Conservation (phyloP, 1,140 invertebrate species). For the Macrobrachium nipponense region DNA sequence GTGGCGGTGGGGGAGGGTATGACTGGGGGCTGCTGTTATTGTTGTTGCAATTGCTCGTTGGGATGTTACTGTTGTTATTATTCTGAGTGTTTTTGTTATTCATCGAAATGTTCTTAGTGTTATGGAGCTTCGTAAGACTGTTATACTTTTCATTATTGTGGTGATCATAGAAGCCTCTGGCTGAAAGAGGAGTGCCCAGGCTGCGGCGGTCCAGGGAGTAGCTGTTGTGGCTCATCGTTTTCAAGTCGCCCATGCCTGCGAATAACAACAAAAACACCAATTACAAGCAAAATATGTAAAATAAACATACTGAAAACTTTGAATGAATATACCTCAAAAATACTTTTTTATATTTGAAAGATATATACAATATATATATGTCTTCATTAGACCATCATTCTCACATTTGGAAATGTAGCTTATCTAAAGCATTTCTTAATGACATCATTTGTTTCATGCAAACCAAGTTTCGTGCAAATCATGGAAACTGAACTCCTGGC, state of each 20-base stretch:
- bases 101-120: conserved; percentile 52
- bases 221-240: conserved; percentile 60
- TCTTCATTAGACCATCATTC: too few relatives aligned
- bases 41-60: conserved; percentile 19
- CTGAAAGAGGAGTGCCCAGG: conserved; percentile 43
- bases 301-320: neutral
- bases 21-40: conserved; percentile 35
- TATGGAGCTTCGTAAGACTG: conserved; percentile 57
- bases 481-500: too few relatives aligned
- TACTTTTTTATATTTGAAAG: too few relatives aligned
- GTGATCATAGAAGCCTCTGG: conserved; percentile 45
- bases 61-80: conserved; percentile 28
- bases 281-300: too few relatives aligned
- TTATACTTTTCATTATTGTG: conserved; percentile 51
- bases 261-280: neutral
- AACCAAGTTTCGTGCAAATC: too few relatives aligned
- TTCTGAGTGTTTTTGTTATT: conserved; percentile 50
- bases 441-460: too few relatives aligned
- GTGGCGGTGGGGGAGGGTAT: conserved; percentile 66
- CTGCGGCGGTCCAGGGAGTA: conserved; percentile 60
- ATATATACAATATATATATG: too few relatives aligned
- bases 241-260: conserved; percentile 75
- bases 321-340: neutral
- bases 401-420: too few relatives aligned
- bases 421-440: too few relatives aligned